Evolutionary conservation across 2,797 vertebrate species (phyloP), one percentile per base, ranked within the genome.

Genomic region (Brachyalestes nurse): DNA sequence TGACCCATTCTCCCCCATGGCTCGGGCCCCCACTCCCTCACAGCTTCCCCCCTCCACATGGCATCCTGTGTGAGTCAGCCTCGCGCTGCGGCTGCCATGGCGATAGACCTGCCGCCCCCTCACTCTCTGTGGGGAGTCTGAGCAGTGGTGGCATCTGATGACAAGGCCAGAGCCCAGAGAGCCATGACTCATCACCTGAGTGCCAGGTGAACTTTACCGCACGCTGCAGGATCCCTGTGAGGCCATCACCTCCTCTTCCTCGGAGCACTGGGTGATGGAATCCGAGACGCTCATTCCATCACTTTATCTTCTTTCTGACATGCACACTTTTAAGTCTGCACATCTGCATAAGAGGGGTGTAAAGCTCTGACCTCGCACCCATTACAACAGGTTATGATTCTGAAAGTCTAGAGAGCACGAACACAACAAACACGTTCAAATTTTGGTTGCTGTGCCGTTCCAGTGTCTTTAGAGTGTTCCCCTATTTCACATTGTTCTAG

Each of bases 181-280:
- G 80, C 74, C 70, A 69, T 86, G 83, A 86, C 77, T 88, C 85
- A 85, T 80, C 83, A 88, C 82, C 83, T 86, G 85, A 82, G 82
- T 83, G 85, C 84, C 82, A 85, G 87, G 83, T 86, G 87, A 88
- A 86, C 85, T 88, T 86, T 86, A 74, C 71, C 1, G 67, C 75
- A 76, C 71, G 57, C 77, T 17, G 21, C 62, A 80, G 77, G 77
- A 73, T 75, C 86, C 85, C 84, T 86, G 77, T 80, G 84, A 83
- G 64, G 75, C 78, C 51, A 66, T 82, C 81, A 67, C n/a, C 76
- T 75, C 66, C 49, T 61, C 61, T 45, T 72, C 61, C 75, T 81
- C 71, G 45, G 40, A 72, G 69, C 47, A 55, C 60, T 45, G 25
- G 61, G 72, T 75, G 66, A 78, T 60, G 61, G 53, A 61, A 75